Conservation (phyloP, 2,797 vertebrate species). For the Decapterus maruadsi region DNA sequence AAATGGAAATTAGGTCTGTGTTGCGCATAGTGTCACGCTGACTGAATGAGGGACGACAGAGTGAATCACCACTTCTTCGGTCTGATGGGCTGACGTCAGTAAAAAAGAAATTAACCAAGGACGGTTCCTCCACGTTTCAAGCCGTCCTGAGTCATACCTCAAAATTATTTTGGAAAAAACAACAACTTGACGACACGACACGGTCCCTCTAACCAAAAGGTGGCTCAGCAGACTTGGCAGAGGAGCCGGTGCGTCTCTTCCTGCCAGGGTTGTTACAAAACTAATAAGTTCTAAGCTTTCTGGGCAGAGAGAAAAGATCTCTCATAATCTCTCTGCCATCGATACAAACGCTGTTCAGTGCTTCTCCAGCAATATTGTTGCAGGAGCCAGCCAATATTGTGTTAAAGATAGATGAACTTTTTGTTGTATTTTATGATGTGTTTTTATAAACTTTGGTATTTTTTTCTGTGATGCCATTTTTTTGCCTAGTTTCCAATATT, state of each 20-base stretch:
- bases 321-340: conserved; percentile 35
- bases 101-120: not conserved
- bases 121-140: not conserved
- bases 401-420: too few relatives aligned
- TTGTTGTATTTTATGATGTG: too few relatives aligned
- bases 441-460: too few relatives aligned
- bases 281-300: conserved; percentile 59
- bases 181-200: conserved; percentile 2
- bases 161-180: not conserved
- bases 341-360: conserved; percentile 21
- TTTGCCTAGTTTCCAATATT: too few relatives aligned
- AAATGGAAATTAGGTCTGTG: conserved; percentile 1
- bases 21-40: conserved; percentile 4
- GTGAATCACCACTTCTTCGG: conserved; percentile 9
- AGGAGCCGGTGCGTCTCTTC: not conserved
- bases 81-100: conserved; percentile 14
- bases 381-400: too few relatives aligned
- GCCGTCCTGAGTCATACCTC: conserved; percentile 7
- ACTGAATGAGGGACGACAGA: not conserved
- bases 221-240: conserved; percentile 38
- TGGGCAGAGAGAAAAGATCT: conserved; percentile 19
- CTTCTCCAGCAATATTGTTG: not conserved
- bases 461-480: too few relatives aligned
- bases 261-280: conserved; percentile 57
- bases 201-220: conserved; percentile 17